Evolutionary conservation across 2,113 vertebrate species (phyloP), one percentile per base, ranked within the genome.

Genomic region (Halichoerus grypus): DNA sequence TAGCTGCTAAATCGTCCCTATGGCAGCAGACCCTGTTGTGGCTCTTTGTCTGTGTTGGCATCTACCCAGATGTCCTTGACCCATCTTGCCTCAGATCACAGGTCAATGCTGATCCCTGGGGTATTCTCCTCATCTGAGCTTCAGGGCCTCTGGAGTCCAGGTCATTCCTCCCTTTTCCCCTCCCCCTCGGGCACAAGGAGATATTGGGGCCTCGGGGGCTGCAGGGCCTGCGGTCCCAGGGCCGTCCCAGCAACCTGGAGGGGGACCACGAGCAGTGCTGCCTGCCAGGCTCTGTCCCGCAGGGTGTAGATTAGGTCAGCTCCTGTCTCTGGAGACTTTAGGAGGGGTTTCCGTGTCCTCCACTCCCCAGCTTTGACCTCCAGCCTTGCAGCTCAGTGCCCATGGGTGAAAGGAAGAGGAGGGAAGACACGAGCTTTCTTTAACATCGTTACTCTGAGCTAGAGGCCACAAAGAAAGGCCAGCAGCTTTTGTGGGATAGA

Each of bases 1-100:
- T 97, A 95, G 90, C 84, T 93, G 95, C 97, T 96, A 87, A 94
- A 96, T 97, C 2, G 2, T 92, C 90, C 94, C 51, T 7, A 0
- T 28, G 31, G 51, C 61, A 53, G 26, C 63, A 51, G 81, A 69
- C 26, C 39, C 82, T 33, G 36, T 9, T 33, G n/a, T 31, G 28
- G 28, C 39, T 42, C 39, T 42, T 42, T 42, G 39, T 39, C 39
- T 39, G 39, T 42, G 5, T 4, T 42, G 39, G 39, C 39, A 42
- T 42, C 39, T 42, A 42, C 39, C 39, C 39, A 42, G 39, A 42
- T 42, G 39, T 42, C 39, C 39, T 42, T 42, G 39, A 42, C 39
- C 39, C 39, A 42, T 42, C 39, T 42, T 42, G 39, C 39, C 39
- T 42, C 39, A 42, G 39, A 42, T 42, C 39, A 42, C 39, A 42